phyloP scores from a whole-genome alignment of 92 coral and sea anemone genomes.

The Palythoa grandiflora region DNA sequence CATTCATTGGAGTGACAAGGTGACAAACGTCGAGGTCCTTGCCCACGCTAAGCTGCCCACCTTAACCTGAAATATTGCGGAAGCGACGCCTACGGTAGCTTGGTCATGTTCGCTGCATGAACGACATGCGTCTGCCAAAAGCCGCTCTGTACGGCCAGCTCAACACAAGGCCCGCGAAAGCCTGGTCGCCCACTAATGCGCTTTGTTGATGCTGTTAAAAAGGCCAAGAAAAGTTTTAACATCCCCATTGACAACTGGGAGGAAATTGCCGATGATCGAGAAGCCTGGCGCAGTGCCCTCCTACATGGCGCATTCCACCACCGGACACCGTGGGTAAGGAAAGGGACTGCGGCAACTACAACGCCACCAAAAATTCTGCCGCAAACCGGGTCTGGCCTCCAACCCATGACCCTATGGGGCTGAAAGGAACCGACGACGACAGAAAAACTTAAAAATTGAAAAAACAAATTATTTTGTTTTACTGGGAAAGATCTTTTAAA shows the following conservation, averaged over 20 bases:
- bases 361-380: no score
- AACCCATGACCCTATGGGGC: not conserved
- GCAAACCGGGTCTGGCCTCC: no score
- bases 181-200: not conserved
- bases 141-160: not conserved
- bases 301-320: not conserved
- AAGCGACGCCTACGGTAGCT: not conserved
- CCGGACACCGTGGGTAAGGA: not conserved
- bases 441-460: no score
- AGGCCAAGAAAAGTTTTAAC: not conserved
- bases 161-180: not conserved
- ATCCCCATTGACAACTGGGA: not conserved
- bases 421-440: not conserved
- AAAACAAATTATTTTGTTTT: no score
- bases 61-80: not conserved
- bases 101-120: not conserved
- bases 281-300: not conserved
- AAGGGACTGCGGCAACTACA: not conserved
- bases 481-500: no score
- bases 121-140: not conserved
- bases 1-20: no score
- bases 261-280: not conserved
- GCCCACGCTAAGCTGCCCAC: not conserved
- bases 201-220: not conserved
- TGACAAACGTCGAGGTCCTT: no score